Evolutionary conservation across 1,140 invertebrate genomes (phyloP).

Genomic region (Achroia grisella): DNA sequence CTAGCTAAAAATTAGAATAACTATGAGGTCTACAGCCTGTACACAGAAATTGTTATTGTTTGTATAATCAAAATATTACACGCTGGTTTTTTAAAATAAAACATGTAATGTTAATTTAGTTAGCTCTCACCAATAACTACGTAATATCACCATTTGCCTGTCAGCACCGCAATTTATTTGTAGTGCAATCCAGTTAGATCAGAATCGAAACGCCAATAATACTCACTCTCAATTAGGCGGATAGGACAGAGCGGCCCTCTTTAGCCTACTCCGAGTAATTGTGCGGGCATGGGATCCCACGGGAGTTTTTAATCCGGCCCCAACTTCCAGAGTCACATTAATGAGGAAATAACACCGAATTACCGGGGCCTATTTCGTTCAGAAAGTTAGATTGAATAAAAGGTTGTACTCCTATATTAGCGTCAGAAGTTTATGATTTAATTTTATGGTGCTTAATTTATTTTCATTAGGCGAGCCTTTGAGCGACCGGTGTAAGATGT

Average conservation of each 20-base stretch:
- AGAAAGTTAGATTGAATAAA: slow-evolving; percentile 62
- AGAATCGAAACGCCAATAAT: slow-evolving; percentile 3
- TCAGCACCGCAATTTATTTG: too few relatives aligned
- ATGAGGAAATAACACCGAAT: slow-evolving; percentile 59
- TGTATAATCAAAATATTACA: too few relatives aligned
- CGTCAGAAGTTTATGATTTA: slow-evolving; percentile 47
- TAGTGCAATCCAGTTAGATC: neutral
- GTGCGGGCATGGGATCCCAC: slow-evolving; percentile 37
- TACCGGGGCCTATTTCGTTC: slow-evolving; percentile 39
- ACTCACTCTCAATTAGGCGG: slow-evolving; percentile 12
- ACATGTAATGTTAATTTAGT: too few relatives aligned
- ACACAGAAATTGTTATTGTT: too few relatives aligned
- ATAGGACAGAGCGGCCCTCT: slow-evolving; percentile 12
- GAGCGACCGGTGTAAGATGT: neutral
- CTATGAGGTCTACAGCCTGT: too few relatives aligned
- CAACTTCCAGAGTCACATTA: slow-evolving; percentile 53
- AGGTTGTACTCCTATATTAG: slow-evolving; percentile 41
- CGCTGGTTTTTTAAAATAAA: too few relatives aligned
- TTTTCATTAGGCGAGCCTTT: slow-evolving; percentile 13
- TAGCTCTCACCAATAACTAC: too few relatives aligned
- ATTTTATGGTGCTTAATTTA: slow-evolving; percentile 30
- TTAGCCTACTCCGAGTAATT: slow-evolving; percentile 34
- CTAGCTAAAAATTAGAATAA: too few relatives aligned
- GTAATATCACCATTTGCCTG: too few relatives aligned
- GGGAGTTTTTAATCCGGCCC: slow-evolving; percentile 56